Percentiles rank a stretch among this genome's conserved stretches.
Evolutionary conservation across 2,888 invertebrate species (phyloP).

Genomic region (Crioceris asparagi): DNA sequence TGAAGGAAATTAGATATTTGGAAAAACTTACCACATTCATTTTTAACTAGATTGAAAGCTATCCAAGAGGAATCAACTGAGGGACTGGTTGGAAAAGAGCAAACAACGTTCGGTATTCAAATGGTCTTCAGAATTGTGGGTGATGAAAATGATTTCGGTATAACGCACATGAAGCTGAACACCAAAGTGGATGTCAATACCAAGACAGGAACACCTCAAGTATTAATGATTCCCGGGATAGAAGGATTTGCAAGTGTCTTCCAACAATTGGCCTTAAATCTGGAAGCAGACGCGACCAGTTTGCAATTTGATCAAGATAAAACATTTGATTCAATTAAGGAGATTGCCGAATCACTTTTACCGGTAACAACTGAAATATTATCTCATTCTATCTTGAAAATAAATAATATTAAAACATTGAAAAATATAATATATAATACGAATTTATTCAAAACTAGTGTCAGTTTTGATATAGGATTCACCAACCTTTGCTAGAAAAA

Average conservation of each 20-base stretch:
- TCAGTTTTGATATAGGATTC: too few relatives aligned
- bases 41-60: conserved; percentile 43
- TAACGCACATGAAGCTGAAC: neutral
- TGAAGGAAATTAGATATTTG: neutral
- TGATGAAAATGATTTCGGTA: conserved; percentile 38
- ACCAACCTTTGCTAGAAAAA: too few relatives aligned
- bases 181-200: neutral
- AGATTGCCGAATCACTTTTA: conserved; percentile 43
- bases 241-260: conserved; percentile 51
- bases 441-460: too few relatives aligned
- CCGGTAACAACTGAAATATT: conserved; percentile 40
- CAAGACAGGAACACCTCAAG: conserved; percentile 27
- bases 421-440: too few relatives aligned
- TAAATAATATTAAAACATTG: too few relatives aligned
- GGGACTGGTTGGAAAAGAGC: conserved; percentile 35
- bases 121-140: conserved; percentile 51
- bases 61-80: conserved; percentile 39
- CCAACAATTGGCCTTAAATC: conserved; percentile 42
- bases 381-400: too few relatives aligned
- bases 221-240: conserved; percentile 56
- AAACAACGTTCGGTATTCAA: conserved; percentile 39
- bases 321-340: conserved; percentile 37
- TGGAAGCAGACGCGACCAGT: conserved; percentile 44
- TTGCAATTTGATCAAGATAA: conserved; percentile 44
- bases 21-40: too few relatives aligned